Percentiles rank a stretch among this genome's conserved stretches.
Evolutionary conservation across 2,797 vertebrate species (phyloP).

Genomic region (Coreius guichenoti): DNA sequence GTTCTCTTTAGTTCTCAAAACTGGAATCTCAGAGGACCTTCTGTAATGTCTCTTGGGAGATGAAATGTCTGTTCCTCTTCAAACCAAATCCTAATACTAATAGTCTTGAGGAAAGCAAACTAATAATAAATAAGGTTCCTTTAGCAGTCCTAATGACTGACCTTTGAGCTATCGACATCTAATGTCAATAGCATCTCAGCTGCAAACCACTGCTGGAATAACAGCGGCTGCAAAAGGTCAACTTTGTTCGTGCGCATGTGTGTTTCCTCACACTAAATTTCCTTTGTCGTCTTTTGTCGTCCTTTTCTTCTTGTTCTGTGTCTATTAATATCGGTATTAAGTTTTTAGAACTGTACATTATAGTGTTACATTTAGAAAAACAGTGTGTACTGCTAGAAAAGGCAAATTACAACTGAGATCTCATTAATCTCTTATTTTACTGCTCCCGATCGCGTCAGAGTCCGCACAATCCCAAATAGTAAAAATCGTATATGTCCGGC

Average conservation of each 20-base stretch:
- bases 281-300: not conserved
- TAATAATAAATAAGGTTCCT: constrained; percentile 62
- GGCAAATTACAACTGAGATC: not conserved
- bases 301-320: not conserved
- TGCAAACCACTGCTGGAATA: constrained; percentile 24
- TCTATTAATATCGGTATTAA: not conserved
- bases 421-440: not conserved
- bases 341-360: not conserved
- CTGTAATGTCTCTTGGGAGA: not conserved
- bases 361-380: not conserved
- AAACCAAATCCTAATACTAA: not conserved
- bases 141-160: constrained; percentile 66
- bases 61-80: not conserved
- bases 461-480: no score
- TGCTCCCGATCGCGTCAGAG: no score
- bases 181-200: constrained; percentile 34
- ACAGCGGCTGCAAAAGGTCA: constrained; percentile 37
- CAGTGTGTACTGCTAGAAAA: not conserved
- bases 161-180: constrained; percentile 67
- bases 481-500: no score
- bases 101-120: constrained; percentile 57
- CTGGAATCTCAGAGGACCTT: constrained; percentile 3
- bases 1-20: not conserved
- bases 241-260: not conserved
- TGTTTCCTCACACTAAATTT: not conserved